phyloP scores from a whole-genome alignment of 2,797 vertebrate genomes.

The Neosalanx taihuensis region DNA sequence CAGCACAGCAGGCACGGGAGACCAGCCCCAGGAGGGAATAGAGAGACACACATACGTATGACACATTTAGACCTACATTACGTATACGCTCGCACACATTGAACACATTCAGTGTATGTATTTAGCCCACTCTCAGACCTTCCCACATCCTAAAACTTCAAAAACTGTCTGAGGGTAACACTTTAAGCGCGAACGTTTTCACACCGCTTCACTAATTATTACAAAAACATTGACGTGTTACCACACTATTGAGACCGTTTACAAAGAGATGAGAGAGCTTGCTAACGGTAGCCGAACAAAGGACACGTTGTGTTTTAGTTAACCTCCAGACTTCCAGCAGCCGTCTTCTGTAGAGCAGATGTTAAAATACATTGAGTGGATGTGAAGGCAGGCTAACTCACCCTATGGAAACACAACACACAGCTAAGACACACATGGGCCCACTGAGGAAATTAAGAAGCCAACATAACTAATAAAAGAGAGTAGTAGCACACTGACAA shows the following conservation, averaged over 20 bases:
- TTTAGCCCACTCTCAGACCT: no score
- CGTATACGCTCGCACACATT: neutral
- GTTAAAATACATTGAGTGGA: neutral
- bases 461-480: neutral
- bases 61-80: neutral
- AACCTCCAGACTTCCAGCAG: neutral
- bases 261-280: neutral
- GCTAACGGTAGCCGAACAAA: neutral
- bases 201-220: no score
- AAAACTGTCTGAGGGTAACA: no score
- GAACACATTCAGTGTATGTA: neutral
- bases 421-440: neutral
- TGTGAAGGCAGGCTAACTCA: neutral
- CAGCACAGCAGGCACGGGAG: slow-evolving; percentile 98
- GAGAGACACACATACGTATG: slow-evolving; percentile 18
- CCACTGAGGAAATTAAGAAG: neutral
- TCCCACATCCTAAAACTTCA: no score
- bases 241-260: no score
- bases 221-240: no score
- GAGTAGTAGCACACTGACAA: neutral
- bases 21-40: slow-evolving; percentile 68
- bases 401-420: neutral
- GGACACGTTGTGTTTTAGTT: neutral
- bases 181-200: no score
- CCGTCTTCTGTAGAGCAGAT: neutral